Percentiles rank a stretch among this genome's conserved stretches.
Evolutionary conservation across 2,888 invertebrate species (phyloP).

Genomic region (Rhopalosiphum nymphaeae): DNA sequence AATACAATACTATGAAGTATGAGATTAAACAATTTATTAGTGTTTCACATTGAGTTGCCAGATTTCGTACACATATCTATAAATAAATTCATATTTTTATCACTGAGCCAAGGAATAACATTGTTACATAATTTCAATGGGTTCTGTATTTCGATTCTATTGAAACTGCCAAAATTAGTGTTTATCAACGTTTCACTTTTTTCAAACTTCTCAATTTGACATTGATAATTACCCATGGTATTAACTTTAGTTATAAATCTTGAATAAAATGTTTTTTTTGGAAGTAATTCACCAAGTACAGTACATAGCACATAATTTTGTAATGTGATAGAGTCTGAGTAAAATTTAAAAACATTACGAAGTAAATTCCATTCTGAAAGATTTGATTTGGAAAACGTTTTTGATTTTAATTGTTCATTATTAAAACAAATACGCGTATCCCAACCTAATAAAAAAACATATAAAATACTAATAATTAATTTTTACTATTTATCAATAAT

Average conservation of each 20-base stretch:
- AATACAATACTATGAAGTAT: neutral
- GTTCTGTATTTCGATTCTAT: conserved; percentile 49
- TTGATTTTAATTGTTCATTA: neutral
- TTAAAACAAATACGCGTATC: conserved; percentile 48
- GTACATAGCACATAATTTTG: conserved; percentile 37
- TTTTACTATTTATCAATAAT: neutral
- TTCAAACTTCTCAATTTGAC: conserved; percentile 25
- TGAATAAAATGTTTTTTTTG: conserved; percentile 37
- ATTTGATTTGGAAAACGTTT: neutral
- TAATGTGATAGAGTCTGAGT: conserved; percentile 14
- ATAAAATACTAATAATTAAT: neutral
- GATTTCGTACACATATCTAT: conserved; percentile 50
- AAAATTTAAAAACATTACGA: conserved; percentile 44
- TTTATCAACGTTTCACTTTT: conserved; percentile 26
- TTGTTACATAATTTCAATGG: conserved; percentile 52
- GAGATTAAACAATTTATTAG: neutral
- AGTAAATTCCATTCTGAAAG: conserved; percentile 48
- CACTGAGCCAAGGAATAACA: conserved; percentile 27
- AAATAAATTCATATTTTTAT: conserved; percentile 44
- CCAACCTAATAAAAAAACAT: conserved; percentile 37
- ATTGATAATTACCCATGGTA: neutral
- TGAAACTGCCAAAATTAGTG: conserved; percentile 12
- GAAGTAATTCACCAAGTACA: conserved; percentile 20
- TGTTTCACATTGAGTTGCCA: conserved; percentile 10
- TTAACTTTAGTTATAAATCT: conserved; percentile 29